Percentiles rank a stretch among this genome's conserved stretches.
phyloP scores from a whole-genome alignment of 2,797 vertebrate species.

The Triplophysa yarkandensis region DNA sequence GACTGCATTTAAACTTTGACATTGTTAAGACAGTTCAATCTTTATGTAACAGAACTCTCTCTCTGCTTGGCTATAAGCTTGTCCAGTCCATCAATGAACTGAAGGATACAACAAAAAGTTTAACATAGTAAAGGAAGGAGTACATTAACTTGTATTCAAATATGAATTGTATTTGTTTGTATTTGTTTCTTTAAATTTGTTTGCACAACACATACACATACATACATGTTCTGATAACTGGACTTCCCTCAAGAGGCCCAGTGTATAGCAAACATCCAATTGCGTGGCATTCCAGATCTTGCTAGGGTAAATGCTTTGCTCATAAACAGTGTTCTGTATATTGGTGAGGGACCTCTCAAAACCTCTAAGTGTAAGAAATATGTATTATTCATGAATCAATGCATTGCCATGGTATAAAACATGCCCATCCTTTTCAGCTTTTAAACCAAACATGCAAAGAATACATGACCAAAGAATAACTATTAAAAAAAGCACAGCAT shows the following conservation, averaged over 20 bases:
- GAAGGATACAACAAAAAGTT: constrained; percentile 73
- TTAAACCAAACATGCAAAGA: not conserved
- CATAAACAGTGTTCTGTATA: not conserved
- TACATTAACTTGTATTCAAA: not conserved
- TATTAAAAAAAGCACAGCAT: constrained; percentile 2
- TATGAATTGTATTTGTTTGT: no score
- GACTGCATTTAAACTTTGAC: constrained; percentile 73
- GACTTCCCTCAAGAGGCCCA: not conserved
- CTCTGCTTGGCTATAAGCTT: constrained; percentile 75
- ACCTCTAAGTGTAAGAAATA: not conserved
- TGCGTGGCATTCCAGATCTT: not conserved
- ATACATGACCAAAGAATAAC: constrained; percentile 11
- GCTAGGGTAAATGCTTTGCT: not conserved
- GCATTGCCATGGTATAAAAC: not conserved
- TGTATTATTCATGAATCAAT: not conserved
- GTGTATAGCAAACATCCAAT: not conserved
- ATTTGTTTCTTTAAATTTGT: not conserved
- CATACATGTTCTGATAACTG: not conserved
- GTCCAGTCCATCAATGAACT: constrained; percentile 74
- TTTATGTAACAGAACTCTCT: constrained; percentile 76
- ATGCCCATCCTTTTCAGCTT: constrained; percentile 12
- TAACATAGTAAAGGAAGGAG: constrained; percentile 50
- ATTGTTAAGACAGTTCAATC: constrained; percentile 76
- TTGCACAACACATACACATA: not conserved
- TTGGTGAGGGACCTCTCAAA: not conserved